A percentile compares a stretch with the other conserved stretches of the same genome.
Conservation (phyloP, 2,888 invertebrate species). For the Lithophane socia region DNA sequence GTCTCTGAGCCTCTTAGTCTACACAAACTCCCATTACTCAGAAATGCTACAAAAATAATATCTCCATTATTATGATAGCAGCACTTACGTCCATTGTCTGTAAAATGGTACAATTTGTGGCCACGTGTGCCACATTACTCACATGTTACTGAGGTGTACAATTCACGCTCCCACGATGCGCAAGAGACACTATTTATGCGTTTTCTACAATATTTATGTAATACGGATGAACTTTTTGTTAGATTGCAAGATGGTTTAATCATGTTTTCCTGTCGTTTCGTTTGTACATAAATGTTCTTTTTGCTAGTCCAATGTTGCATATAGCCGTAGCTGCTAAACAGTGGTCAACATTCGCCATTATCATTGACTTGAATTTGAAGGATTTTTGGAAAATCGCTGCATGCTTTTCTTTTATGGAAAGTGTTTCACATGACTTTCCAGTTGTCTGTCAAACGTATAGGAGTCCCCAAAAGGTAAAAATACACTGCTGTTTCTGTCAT, state of each 20-base stretch:
- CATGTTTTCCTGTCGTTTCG: conserved; percentile 1
- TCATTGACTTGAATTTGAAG: neutral
- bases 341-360: neutral
- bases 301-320: neutral
- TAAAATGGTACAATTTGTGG: conserved; percentile 44
- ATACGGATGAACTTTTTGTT: conserved; percentile 32
- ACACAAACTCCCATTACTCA: neutral
- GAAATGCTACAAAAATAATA: conserved; percentile 29
- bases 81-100: conserved; percentile 32
- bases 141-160: conserved; percentile 34
- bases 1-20: neutral
- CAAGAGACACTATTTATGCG: conserved; percentile 26
- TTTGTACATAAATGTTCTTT: neutral
- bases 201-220: conserved; percentile 36
- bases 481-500: neutral
- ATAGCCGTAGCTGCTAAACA: neutral
- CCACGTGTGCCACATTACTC: conserved; percentile 36
- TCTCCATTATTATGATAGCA: conserved; percentile 47
- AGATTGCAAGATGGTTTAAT: conserved; percentile 1
- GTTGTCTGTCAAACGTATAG: conserved; percentile 2
- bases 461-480: neutral
- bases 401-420: neutral
- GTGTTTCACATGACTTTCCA: neutral
- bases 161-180: conserved; percentile 11
- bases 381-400: neutral